A percentile compares a stretch with the other conserved stretches of the same genome.
phyloP scores from a whole-genome alignment of 2,113 vertebrate genomes.

The Esox niger region DNA sequence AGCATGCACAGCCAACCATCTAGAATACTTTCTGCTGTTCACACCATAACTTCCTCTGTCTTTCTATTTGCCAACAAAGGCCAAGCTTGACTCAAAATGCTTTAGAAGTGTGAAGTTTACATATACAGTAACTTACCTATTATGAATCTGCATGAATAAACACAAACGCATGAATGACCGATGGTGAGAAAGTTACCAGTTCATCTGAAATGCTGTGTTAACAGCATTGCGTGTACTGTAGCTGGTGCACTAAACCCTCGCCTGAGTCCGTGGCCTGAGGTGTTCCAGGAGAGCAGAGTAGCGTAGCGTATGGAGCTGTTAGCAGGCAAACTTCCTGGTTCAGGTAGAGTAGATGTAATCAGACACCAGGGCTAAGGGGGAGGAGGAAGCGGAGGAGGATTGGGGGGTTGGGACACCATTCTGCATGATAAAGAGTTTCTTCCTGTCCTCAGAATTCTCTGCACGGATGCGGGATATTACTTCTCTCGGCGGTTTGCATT shows the following conservation, averaged over 20 bases:
- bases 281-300: constrained; percentile 26
- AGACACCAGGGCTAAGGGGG: constrained; percentile 52
- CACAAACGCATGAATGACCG: too few relatives aligned
- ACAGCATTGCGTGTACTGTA: not conserved
- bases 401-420: constrained; percentile 39
- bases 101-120: too few relatives aligned
- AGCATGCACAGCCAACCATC: too few relatives aligned
- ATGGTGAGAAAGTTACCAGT: not conserved
- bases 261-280: constrained; percentile 26
- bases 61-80: too few relatives aligned
- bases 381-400: constrained; percentile 30
- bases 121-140: too few relatives aligned
- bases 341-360: constrained; percentile 68
- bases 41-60: too few relatives aligned
- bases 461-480: constrained; percentile 61
- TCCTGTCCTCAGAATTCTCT: constrained; percentile 56
- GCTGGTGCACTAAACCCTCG: not conserved
- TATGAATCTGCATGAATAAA: not conserved
- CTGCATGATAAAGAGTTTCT: constrained; percentile 67
- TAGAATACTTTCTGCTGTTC: too few relatives aligned
- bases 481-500: constrained; percentile 60
- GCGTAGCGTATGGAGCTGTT: constrained; percentile 24
- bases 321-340: constrained; percentile 48
- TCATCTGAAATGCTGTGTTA: not conserved
- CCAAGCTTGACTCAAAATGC: too few relatives aligned